Conservation (phyloP, 2,888 invertebrate genomes). For the Pachliopta kotzebuea region DNA sequence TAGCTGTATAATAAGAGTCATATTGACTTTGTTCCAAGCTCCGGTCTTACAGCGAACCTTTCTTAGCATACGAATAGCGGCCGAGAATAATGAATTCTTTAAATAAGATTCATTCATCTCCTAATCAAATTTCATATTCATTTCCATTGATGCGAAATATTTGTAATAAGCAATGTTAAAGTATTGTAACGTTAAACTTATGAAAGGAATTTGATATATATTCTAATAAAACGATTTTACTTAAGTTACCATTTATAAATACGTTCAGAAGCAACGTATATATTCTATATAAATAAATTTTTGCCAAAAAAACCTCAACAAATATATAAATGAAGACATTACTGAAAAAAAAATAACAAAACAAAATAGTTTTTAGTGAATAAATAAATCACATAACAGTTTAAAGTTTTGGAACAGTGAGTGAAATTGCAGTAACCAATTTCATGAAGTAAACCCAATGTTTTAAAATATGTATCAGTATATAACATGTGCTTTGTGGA, state of each 20-base stretch:
- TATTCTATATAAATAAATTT: too few species aligned
- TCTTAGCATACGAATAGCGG: constrained; percentile 17
- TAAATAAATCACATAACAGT: background rate
- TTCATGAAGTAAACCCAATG: background rate
- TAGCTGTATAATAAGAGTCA: constrained; percentile 21
- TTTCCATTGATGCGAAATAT: constrained; percentile 1
- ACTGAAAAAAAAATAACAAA: too few species aligned
- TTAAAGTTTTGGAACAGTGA: background rate
- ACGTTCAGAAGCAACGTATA: too few species aligned
- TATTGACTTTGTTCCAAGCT: constrained; percentile 26
- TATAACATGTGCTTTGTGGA: constrained; percentile 21
- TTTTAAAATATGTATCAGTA: background rate
- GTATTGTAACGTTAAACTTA: too few species aligned
- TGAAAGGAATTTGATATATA: too few species aligned
- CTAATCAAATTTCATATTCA: constrained; percentile 5
- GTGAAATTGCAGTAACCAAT: background rate
- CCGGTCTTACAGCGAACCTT: background rate
- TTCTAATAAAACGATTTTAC: too few species aligned
- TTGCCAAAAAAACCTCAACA: too few species aligned
- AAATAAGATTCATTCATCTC: constrained; percentile 15
- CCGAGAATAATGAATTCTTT: constrained; percentile 11
- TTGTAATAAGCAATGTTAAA: background rate
- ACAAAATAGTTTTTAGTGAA: too few species aligned
- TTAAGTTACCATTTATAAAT: too few species aligned
- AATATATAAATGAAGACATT: too few species aligned